Conservation (phyloP, 2,888 invertebrate genomes). For the Drosophila maculinotata region DNA sequence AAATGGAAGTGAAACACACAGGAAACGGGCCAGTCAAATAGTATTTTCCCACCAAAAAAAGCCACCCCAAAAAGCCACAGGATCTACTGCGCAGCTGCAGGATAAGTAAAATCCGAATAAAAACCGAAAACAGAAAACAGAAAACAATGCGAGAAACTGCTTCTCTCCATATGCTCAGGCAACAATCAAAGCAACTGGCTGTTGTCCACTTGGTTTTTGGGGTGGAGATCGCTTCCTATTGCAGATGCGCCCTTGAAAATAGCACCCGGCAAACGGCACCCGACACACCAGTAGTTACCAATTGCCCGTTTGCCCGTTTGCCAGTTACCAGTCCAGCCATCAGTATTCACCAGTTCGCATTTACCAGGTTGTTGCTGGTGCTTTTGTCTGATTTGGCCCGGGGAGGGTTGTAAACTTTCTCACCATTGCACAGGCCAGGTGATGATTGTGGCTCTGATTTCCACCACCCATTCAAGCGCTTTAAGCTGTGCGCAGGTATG, state of each 20-base stretch:
- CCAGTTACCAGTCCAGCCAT: conserved; percentile 5
- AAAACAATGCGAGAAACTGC: conserved; percentile 24
- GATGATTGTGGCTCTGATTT: conserved; percentile 60
- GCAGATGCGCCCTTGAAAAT: conserved; percentile 71
- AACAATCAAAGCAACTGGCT: conserved; percentile 53
- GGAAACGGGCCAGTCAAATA: conserved; percentile 37
- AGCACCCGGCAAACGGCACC: conserved; percentile 35
- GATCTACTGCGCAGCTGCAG: conserved; percentile 74
- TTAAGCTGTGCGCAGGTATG: conserved; percentile 76
- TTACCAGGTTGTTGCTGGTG: conserved; percentile 74
- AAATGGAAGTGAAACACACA: conserved; percentile 54
- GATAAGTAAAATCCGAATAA: conserved; percentile 28
- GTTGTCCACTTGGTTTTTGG: conserved; percentile 58
- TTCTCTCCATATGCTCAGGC: conserved; percentile 1
- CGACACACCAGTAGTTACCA: conserved; percentile 22
- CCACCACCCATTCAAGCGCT: conserved; percentile 52
- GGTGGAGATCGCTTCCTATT: conserved; percentile 45
- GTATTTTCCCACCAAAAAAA: conserved; percentile 76
- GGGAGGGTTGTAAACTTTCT: conserved; percentile 67
- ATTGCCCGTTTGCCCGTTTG: too few species aligned
- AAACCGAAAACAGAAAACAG: conserved; percentile 6
- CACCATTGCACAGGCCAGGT: conserved; percentile 50
- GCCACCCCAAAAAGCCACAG: conserved; percentile 63
- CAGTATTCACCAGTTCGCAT: conserved; percentile 34
- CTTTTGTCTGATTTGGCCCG: conserved; percentile 65